Conservation (phyloP, 2,113 vertebrate species). For the Gadus macrocephalus region DNA sequence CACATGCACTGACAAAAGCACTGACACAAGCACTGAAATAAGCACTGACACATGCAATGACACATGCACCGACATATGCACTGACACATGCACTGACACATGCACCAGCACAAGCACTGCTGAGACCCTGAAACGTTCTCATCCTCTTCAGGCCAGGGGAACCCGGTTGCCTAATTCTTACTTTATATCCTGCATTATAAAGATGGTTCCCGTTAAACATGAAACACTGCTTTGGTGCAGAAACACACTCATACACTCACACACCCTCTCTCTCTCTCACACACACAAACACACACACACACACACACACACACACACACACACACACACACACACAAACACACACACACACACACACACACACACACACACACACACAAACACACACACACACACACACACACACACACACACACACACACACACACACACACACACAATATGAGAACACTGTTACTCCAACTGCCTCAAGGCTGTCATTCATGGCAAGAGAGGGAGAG, state of each 20-base stretch:
- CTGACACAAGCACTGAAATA: too few relatives aligned
- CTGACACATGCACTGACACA: background rate
- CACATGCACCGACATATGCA: slow-evolving; percentile 1
- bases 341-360: background rate
- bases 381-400: slow-evolving; percentile 32
- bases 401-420: slow-evolving; percentile 52
- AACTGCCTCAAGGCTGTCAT: slow-evolving; percentile 58
- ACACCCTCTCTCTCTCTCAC: slow-evolving; percentile 21
- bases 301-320: slow-evolving; percentile 31
- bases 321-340: slow-evolving; percentile 52
- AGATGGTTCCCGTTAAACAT: slow-evolving; percentile 65
- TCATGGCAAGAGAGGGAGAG: slow-evolving; percentile 52
- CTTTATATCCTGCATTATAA: slow-evolving; percentile 54
- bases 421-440: slow-evolving; percentile 9
- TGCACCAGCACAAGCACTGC: slow-evolving; percentile 11
- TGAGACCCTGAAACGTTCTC: background rate
- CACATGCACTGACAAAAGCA: too few relatives aligned
- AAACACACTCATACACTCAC: slow-evolving; percentile 41
- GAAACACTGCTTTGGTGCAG: slow-evolving; percentile 50
- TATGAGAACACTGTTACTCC: too few relatives aligned
- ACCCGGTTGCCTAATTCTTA: slow-evolving; percentile 51
- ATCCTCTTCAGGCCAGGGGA: slow-evolving; percentile 3
- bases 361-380: slow-evolving; percentile 44
- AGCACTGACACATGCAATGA: too few relatives aligned
- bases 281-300: slow-evolving; percentile 41